Conservation (phyloP, 2,113 vertebrate species). For the Aspiorhynchus laticeps region DNA sequence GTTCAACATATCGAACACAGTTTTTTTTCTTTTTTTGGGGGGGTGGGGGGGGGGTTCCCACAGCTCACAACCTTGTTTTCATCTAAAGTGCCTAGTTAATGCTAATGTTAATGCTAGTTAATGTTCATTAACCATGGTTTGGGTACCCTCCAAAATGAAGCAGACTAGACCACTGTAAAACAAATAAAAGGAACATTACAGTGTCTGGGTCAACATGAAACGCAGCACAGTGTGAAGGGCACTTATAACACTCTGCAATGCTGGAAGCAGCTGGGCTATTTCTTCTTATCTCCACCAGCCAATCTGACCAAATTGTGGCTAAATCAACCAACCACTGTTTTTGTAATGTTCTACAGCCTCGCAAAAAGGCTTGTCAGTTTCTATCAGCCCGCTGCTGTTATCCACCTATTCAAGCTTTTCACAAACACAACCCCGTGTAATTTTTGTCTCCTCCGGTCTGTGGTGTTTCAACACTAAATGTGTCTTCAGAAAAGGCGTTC, state of each 20-base stretch:
- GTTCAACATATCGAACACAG: background rate
- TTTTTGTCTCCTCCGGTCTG: slow-evolving; percentile 22
- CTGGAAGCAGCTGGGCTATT: slow-evolving; percentile 62
- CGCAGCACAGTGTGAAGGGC: slow-evolving; percentile 13
- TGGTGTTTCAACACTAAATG: background rate
- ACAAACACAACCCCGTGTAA: slow-evolving; percentile 32
- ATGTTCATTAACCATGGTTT: background rate
- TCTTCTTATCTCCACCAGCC: slow-evolving; percentile 56
- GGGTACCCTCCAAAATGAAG: background rate
- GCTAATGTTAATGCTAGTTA: background rate
- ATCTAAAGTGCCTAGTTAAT: background rate
- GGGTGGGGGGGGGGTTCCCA: too few species aligned
- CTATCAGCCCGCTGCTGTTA: slow-evolving; percentile 44
- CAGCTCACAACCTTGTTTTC: background rate
- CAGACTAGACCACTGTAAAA: background rate
- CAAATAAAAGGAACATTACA: slow-evolving; percentile 5
- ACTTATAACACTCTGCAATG: slow-evolving; percentile 39
- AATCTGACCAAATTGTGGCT: slow-evolving; percentile 55
- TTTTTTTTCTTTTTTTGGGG: background rate
- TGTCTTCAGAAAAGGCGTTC: slow-evolving; percentile 2
- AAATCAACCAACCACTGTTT: slow-evolving; percentile 55
- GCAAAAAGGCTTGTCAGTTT: slow-evolving; percentile 58
- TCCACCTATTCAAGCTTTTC: slow-evolving; percentile 38
- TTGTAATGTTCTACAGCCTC: slow-evolving; percentile 52
- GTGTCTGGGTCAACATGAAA: slow-evolving; percentile 33